phyloP scores from a whole-genome alignment of 2,797 vertebrate species.

The Silurus aristotelis region DNA sequence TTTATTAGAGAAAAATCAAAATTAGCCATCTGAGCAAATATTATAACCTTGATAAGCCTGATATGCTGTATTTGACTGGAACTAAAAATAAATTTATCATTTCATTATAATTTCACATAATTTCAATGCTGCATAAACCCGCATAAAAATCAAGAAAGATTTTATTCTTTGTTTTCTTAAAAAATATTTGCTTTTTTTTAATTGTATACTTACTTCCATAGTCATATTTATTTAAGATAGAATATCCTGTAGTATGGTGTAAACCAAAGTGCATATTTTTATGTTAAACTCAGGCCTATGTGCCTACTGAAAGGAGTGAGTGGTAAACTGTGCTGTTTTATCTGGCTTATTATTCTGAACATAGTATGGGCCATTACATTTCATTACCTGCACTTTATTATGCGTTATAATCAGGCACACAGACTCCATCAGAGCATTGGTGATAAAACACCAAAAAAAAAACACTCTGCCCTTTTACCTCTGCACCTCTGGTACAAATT shows the following conservation, averaged over 20 bases:
- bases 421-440: slow-evolving; percentile 27
- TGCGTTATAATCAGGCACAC: slow-evolving; percentile 53
- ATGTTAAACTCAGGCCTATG: slow-evolving; percentile 29
- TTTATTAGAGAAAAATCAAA: background rate
- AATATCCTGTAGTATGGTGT: background rate
- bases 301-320: slow-evolving; percentile 37
- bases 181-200: background rate
- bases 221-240: background rate
- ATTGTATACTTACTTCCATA: background rate
- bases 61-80: background rate
- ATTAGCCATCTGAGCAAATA: background rate
- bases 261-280: slow-evolving; percentile 15
- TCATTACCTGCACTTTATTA: slow-evolving; percentile 56
- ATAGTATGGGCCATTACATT: slow-evolving; percentile 56
- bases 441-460: slow-evolving; percentile 45
- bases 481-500: slow-evolving; percentile 30
- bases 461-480: slow-evolving; percentile 17
- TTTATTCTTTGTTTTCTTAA: background rate
- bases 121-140: background rate
- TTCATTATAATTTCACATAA: background rate
- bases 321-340: slow-evolving; percentile 45
- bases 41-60: background rate
- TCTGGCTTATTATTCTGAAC: slow-evolving; percentile 53
- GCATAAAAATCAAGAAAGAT: background rate
- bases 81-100: background rate